Evolutionary conservation across 2,113 vertebrate species (phyloP).

Genomic region (Narcine bancroftii): DNA sequence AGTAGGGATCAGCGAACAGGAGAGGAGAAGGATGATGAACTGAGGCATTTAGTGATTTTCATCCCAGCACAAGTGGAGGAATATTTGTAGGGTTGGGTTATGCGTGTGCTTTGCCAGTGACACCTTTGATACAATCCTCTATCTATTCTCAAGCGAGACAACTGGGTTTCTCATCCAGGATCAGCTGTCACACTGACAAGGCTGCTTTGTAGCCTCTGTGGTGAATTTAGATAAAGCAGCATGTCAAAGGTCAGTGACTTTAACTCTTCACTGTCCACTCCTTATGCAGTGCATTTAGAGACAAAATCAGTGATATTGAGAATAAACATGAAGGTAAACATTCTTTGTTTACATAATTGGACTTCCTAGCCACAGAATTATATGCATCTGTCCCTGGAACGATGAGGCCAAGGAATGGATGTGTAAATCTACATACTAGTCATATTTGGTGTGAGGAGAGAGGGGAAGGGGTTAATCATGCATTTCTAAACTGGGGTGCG

Average conservation of each 20-base stretch:
- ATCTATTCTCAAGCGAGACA: constrained; percentile 6
- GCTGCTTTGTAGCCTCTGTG: neutral
- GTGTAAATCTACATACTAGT: neutral
- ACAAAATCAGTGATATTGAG: too few relatives aligned
- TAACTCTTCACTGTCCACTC: neutral
- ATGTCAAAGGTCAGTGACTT: neutral
- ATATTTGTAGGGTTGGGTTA: too few relatives aligned
- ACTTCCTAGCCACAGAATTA: neutral
- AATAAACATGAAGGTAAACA: neutral
- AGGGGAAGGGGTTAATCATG: neutral
- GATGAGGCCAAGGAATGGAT: neutral
- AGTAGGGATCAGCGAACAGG: too few relatives aligned
- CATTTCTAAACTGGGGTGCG: neutral
- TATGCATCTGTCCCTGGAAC: neutral
- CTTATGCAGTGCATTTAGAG: too few relatives aligned
- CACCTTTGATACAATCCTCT: neutral
- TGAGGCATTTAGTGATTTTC: too few relatives aligned
- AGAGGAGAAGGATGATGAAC: too few relatives aligned
- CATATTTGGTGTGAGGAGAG: neutral
- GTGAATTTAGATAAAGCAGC: neutral
- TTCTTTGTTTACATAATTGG: neutral
- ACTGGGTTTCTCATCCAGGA: neutral
- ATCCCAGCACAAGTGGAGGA: neutral
- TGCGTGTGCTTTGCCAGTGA: neutral
- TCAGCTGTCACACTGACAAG: constrained; percentile 9